Base-by-base conservation (phyloP, 2,797 vertebrate species). In the Bradypus variegatus region DNA sequence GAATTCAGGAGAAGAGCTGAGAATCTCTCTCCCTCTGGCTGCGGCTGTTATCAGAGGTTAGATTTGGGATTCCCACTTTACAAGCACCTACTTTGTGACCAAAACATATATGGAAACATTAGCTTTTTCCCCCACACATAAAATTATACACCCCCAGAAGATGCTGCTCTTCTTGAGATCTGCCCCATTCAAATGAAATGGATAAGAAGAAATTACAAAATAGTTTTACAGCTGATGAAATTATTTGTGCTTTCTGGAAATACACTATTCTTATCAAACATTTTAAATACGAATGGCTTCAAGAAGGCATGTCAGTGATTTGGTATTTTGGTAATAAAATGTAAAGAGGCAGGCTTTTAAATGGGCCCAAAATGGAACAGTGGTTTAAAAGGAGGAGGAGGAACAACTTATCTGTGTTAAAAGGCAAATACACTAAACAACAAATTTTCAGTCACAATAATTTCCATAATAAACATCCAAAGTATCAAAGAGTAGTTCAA, bases 201-300 rank as follows among this genome's bases (percentile, higher is more conserved):
- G 75, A 87, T 76, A 65, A 86, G 84, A 89, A 80, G 70, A 92
- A 90, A 90, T 69, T 60, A 82, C 19, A 90, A 83, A 53, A 69
- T 82, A 88, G 60, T 73, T 94, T 85, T 86, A 92, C 53, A 93
- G 91, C 45, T 78, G 73, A 91, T 50, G 70, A 84, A 75, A 88
- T 88, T 41, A 91, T 80, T 67, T 38, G 29, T 72, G 78, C 70
- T 92, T 93, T 45, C 91, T 48, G 8, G 81, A 93, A 92, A 94
- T 79, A 36, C 6, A 95, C 81, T 85, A 86, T 65, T 95, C 36
- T 84, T 84, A 86, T 50, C 86, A 91, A 93, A 89, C 65, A 91
- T 91, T 91, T 94, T 88, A 90, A 95, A 90, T 64, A 87, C 14
- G 78, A 95, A 93, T 86, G 83, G 60, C 92, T 95, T 93, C 90